Conservation (phyloP, 2,113 vertebrate species). For the Albula goreensis region DNA sequence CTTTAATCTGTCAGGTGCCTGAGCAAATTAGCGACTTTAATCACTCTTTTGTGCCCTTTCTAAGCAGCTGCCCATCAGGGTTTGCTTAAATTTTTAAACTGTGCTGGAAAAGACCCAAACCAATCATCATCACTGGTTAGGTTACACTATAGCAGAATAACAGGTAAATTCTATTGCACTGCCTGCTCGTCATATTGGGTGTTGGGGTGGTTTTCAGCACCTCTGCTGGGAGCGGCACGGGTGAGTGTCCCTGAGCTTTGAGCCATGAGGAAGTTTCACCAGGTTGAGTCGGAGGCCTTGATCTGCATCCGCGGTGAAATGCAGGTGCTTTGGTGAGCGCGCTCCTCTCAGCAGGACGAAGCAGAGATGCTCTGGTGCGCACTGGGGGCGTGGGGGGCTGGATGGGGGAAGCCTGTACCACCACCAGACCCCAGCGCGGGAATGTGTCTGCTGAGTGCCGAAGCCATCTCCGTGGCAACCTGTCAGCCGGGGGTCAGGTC, state of each 20-base stretch:
- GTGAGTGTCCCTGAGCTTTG: background rate
- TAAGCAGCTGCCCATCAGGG: background rate
- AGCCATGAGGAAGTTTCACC: background rate
- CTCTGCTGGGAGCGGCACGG: background rate
- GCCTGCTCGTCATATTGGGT: background rate
- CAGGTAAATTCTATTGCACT: background rate
- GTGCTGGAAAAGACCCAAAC: background rate
- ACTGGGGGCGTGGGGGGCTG: background rate
- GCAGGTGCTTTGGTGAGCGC: background rate
- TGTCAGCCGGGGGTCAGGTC: constrained; percentile 43
- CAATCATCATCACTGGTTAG: background rate
- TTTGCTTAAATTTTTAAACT: background rate
- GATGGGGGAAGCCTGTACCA: too few species aligned
- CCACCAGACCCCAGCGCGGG: background rate
- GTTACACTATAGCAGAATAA: background rate
- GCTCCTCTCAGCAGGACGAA: background rate
- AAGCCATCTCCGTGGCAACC: constrained; percentile 60
- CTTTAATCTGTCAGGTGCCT: background rate
- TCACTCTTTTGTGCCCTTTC: background rate
- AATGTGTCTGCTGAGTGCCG: background rate
- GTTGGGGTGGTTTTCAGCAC: background rate
- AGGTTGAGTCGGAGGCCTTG: background rate
- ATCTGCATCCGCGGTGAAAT: background rate
- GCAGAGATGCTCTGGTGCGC: background rate
- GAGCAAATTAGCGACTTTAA: constrained; percentile 1